These are phyloP conservation scores for Mycalesis mineus DNA, from an alignment of 2,888 invertebrate genomes.

Conservation along the genomic window DNA sequence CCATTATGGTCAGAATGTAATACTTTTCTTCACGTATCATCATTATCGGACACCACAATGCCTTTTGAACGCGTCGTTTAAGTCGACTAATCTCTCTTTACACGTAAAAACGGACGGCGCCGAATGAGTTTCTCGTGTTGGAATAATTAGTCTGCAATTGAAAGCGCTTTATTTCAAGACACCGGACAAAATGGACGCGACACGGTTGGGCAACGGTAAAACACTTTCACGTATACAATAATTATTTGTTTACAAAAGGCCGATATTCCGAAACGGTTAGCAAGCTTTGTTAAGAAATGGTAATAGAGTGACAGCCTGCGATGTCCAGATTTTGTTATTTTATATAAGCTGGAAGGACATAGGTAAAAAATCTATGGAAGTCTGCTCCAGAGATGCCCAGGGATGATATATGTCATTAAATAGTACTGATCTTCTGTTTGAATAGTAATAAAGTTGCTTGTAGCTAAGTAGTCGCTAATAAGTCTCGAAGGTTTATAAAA, in stretches of 20 bases:
- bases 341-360: too few relatives aligned
- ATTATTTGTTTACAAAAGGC: slow-evolving; percentile 55
- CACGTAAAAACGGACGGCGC: slow-evolving; percentile 69
- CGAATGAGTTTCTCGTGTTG: slow-evolving; percentile 76
- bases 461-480: too few relatives aligned
- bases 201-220: slow-evolving; percentile 72
- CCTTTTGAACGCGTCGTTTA: slow-evolving; percentile 65
- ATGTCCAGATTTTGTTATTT: too few relatives aligned
- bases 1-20: slow-evolving; percentile 65
- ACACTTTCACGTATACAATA: slow-evolving; percentile 74
- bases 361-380: too few relatives aligned
- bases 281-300: slow-evolving; percentile 39
- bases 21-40: slow-evolving; percentile 73
- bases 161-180: slow-evolving; percentile 76
- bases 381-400: too few relatives aligned
- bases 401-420: too few relatives aligned
- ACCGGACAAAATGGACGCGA: slow-evolving; percentile 68
- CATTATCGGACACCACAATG: slow-evolving; percentile 73
- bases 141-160: slow-evolving; percentile 78
- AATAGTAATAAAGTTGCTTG: too few relatives aligned
- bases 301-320: slow-evolving; percentile 23
- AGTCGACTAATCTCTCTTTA: slow-evolving; percentile 75
- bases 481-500: too few relatives aligned
- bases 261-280: slow-evolving; percentile 49
- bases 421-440: too few relatives aligned